These are phyloP conservation scores for Erpobdella octoculata DNA, from an alignment of 2,888 invertebrate genomes.

Conservation along the genomic window DNA sequence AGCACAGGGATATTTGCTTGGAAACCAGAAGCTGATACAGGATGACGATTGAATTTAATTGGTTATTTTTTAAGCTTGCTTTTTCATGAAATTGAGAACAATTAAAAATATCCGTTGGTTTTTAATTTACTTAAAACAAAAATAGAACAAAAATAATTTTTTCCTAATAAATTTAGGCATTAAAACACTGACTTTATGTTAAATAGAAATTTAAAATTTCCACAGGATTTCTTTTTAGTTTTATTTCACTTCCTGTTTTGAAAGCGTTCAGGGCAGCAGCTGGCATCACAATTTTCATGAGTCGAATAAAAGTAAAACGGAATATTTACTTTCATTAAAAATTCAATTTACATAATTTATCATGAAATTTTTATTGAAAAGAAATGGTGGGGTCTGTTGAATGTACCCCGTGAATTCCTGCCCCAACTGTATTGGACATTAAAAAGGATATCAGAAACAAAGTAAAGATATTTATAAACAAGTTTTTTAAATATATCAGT, in stretches of 20 bases:
- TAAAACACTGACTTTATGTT: not conserved
- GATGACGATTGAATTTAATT: too few species aligned
- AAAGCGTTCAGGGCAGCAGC: conserved; percentile 30
- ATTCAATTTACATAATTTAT: not conserved
- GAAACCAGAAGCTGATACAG: too few species aligned
- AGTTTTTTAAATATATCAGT: too few species aligned
- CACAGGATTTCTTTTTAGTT: conserved; percentile 27
- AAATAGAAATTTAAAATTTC: too few species aligned
- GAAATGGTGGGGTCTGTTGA: conserved; percentile 31
- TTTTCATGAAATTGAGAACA: too few species aligned
- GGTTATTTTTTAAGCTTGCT: too few species aligned
- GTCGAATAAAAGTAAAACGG: conserved; percentile 24
- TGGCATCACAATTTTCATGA: conserved; percentile 28
- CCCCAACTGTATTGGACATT: conserved; percentile 26
- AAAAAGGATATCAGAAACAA: conserved; percentile 25
- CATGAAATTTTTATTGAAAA: not conserved
- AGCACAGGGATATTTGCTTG: too few species aligned
- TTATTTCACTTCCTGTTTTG: conserved; percentile 25
- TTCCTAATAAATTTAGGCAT: not conserved
- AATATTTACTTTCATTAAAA: not conserved
- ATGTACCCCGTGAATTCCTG: conserved; percentile 26
- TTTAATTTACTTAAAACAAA: not conserved
- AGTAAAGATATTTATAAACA: conserved; percentile 22
- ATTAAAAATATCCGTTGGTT: too few species aligned
- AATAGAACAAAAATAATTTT: too few species aligned